These are phyloP conservation scores for Anhinga rufa DNA, from an alignment of 2,113 vertebrate species.

Conservation along the genomic window DNA sequence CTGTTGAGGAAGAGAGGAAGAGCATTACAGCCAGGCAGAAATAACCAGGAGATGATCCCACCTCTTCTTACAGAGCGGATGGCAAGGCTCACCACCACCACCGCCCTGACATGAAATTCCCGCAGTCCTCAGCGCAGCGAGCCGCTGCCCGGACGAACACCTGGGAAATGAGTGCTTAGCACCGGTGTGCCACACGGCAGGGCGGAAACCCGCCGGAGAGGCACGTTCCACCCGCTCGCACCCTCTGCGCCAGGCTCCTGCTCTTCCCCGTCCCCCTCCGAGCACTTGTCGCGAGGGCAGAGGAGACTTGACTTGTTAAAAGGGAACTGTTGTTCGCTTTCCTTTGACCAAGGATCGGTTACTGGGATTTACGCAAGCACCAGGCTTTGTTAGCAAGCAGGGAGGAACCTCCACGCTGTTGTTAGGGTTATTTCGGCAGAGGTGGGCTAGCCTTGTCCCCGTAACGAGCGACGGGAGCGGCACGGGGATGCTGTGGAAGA, in stretches of 20 bases:
- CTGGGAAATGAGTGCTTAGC: not conserved
- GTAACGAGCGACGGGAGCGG: not conserved
- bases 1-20: constrained; percentile 26
- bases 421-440: not conserved
- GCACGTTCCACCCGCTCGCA: not conserved
- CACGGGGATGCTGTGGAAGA: not conserved
- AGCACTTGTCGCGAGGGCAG: not conserved
- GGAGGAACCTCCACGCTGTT: not conserved
- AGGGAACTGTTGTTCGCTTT: not conserved
- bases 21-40: not conserved
- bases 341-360: not conserved
- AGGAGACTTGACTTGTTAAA: not conserved
- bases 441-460: not conserved
- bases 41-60: not conserved
- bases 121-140: not conserved
- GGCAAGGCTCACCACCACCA: not conserved
- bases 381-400: not conserved
- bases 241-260: not conserved
- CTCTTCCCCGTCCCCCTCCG: not conserved
- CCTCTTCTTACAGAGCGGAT: not conserved
- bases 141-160: not conserved
- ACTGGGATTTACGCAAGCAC: not conserved
- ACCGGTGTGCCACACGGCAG: fast-evolving
- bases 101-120: not conserved
- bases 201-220: not conserved